Evolutionary conservation across 2,797 vertebrate species (phyloP), one percentile per base, ranked within the genome.

Genomic region (Momotus momota): DNA sequence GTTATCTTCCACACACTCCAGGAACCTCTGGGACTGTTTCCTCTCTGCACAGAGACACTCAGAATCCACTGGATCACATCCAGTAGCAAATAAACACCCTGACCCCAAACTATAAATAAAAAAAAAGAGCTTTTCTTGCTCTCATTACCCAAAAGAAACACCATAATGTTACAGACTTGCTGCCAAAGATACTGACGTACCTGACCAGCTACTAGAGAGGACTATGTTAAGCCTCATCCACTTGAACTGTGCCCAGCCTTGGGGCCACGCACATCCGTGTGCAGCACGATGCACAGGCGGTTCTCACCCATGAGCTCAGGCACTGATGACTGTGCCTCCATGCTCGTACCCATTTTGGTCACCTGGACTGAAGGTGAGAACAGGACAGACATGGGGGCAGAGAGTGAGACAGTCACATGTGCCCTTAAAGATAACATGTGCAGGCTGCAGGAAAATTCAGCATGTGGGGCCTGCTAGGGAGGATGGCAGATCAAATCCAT

Each of bases 71-170:
- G 90, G 91, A 96, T 93, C 57, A 33, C 52, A 93, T 88, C 94
- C 94, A 94, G 61, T 19, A 88, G 74, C 91, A 96, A 95, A 96
- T 82, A 94, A 96, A 97, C 67, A 12, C 83, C 71, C 57, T 82
- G 54, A 86, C 41, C 67, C 91, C 57, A 90, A 80, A 85, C 81
- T 49, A 12, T 5, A 74, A 70, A 81, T 49, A 70, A 86, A 83
- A 93, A 51, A 60, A 65, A 58, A 52, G 25, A 64, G 67, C 10
- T 86, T 40, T 90, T 86, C 66, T 81, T 54, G 62, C 57, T 81
- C 52, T 92, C 35, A 40, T 71, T 22, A 84, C 41, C 71, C 57
- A 81, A 73, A 64, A 79, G 60, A 79, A 94, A 79, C 81, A 35
- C 6, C 48, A 35, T 40, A 84, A 54, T 20, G 41, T 71, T 70